These are phyloP conservation scores for Betta splendens DNA, from an alignment of 2,797 vertebrate genomes.

Conservation along the genomic window DNA sequence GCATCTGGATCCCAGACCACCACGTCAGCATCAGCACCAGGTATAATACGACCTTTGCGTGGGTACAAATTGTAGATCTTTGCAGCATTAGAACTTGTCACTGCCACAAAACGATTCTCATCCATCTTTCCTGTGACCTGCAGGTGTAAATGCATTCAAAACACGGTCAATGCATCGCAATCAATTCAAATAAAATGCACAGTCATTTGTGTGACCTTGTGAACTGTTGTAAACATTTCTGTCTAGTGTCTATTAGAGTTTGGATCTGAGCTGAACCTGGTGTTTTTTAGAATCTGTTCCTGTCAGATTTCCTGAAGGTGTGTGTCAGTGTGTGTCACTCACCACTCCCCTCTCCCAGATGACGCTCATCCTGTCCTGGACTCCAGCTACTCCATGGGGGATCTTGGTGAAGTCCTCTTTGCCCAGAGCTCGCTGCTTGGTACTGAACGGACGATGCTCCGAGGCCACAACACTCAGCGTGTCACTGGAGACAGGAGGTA, in stretches of 20 bases:
- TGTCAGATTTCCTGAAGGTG: not conserved
- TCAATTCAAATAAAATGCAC: too few species aligned
- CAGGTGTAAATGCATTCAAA: not conserved
- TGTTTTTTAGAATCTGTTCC: not conserved
- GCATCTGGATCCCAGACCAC: slow-evolving; percentile 98
- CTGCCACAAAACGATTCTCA: slow-evolving; percentile 96
- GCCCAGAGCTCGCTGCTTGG: slow-evolving; percentile 96
- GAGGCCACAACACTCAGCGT: slow-evolving; percentile 93
- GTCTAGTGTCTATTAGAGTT: too few species aligned
- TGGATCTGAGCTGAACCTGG: not conserved
- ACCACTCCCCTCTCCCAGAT: slow-evolving; percentile 98
- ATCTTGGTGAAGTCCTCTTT: slow-evolving; percentile 99
- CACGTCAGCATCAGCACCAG: slow-evolving; percentile 91
- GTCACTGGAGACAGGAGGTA: slow-evolving; percentile 79
- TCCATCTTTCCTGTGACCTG: slow-evolving; percentile 98
- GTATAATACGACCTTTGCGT: slow-evolving; percentile 94
- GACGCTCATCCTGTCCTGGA: slow-evolving; percentile 97
- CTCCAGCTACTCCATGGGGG: slow-evolving; percentile 92
- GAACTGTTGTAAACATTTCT: too few species aligned
- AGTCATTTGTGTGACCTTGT: too few species aligned
- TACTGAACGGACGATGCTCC: slow-evolving; percentile 93
- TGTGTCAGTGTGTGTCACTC: slow-evolving; percentile 28
- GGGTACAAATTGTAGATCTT: slow-evolving; percentile 98
- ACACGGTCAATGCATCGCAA: too few species aligned
- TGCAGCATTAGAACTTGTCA: slow-evolving; percentile 96